Base-by-base conservation (phyloP, 2,888 invertebrate genomes). In the Flabesymbios commensalis region DNA sequence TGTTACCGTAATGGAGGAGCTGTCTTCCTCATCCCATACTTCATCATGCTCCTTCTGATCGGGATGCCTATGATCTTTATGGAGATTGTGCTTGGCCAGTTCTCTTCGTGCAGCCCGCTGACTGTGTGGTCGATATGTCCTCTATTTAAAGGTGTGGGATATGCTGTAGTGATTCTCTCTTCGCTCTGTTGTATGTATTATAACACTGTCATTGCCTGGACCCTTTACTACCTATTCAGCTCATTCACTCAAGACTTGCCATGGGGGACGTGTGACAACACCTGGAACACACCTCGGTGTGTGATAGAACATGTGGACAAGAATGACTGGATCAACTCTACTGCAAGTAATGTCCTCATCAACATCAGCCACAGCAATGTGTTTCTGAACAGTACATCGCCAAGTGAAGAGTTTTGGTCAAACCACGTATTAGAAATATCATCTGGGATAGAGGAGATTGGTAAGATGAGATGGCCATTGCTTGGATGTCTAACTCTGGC, bases 21-120 rank as follows among this genome's bases (percentile, higher is more conserved):
- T 59, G 91, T 91, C 69, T 88, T 88, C 74, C 83, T 88, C 71
- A 85, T 88, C 57, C 88, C 88, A n/a, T 88, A 88, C 76, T 80
- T 86, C 55, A 84, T 87, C 57, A 87, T 87, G 66, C 81, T 87
- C 57, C 72, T 87, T 2, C 77, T 86, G 49, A 87, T 87, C 52
- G 88, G 87, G 5, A 83, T 88, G 66, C 88, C 88, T 0, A 84
- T 88, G 76, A 87, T 88, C 75, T 85, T 88, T 67, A 82, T 88
- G 75, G 88, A 88, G 78, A 84, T 87, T 24, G 86, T 86, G 26
- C 80, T 87, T 53, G 88, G 88, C 3, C 88, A 88, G 76, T 87
- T 86, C 80, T 86, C 84, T 60, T 83, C 83, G 77, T 83, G 87
- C 79, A 81, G 87, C 76, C 84, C 87, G 72, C 77, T 88, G 75